These are phyloP conservation scores for Henricia sp. DNA, from an alignment of 53 echinoderm and acorn worm genomes.

Conservation along the genomic window DNA sequence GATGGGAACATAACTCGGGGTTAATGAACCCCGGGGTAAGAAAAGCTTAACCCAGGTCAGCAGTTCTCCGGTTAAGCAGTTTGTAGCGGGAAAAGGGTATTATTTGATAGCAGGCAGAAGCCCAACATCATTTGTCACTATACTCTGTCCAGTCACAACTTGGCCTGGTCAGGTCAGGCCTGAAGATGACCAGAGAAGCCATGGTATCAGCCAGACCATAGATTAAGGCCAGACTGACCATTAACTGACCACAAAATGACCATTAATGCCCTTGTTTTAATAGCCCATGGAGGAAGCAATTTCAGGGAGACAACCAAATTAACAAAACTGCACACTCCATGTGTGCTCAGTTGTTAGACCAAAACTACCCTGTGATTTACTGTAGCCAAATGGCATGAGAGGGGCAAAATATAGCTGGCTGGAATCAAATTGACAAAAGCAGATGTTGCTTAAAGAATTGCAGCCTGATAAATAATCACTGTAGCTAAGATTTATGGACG, in stretches of 20 bases:
- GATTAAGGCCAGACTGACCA: constrained; percentile 19
- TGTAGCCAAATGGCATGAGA: constrained; percentile 26
- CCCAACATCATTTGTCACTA: constrained; percentile 28
- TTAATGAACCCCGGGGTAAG: too few relatives aligned
- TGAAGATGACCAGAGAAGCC: constrained; percentile 32
- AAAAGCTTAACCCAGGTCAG: too few relatives aligned
- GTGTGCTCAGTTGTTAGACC: not conserved
- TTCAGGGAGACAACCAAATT: not conserved
- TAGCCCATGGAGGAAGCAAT: not conserved
- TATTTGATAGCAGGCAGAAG: constrained; percentile 10
- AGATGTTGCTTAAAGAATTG: constrained; percentile 42
- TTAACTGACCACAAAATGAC: not conserved
- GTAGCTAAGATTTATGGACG: constrained; percentile 36
- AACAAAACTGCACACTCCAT: not conserved
- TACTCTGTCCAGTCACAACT: constrained; percentile 54
- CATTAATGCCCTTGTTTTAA: not conserved
- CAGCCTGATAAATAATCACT: constrained; percentile 28
- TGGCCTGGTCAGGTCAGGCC: constrained; percentile 43
- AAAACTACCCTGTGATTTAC: constrained; percentile 28
- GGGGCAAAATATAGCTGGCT: not conserved
- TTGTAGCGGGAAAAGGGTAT: too few relatives aligned
- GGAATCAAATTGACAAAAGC: constrained; percentile 16
- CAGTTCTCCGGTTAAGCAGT: too few relatives aligned
- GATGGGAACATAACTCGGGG: too few relatives aligned
- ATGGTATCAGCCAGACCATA: constrained; percentile 2